Evolutionary conservation across 2,113 vertebrate species (phyloP).

Genomic region (Mola mola): DNA sequence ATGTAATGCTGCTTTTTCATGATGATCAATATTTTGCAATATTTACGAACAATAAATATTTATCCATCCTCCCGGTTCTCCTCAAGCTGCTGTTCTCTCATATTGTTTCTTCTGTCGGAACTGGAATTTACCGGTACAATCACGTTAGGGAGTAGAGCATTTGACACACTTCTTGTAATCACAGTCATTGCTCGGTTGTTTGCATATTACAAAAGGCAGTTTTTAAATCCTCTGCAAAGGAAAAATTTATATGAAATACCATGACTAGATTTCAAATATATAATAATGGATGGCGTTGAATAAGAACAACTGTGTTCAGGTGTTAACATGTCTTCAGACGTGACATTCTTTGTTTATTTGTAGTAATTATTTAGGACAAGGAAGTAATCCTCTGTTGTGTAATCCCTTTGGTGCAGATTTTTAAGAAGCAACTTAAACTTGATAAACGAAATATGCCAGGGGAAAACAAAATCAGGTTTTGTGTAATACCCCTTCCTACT

Average conservation of each 20-base stretch:
- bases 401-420: background rate
- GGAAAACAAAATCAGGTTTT: too few relatives aligned
- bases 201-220: too few relatives aligned
- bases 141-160: background rate
- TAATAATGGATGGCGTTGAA: too few relatives aligned
- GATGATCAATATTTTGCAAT: constrained; percentile 2
- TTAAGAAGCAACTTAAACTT: too few relatives aligned
- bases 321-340: background rate
- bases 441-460: too few relatives aligned
- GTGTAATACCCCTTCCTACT: background rate
- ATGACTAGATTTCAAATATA: too few relatives aligned
- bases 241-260: too few relatives aligned
- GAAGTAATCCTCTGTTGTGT: constrained; percentile 9
- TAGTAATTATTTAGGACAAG: background rate
- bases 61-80: too few relatives aligned
- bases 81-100: background rate
- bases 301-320: constrained; percentile 8
- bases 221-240: too few relatives aligned
- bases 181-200: too few relatives aligned
- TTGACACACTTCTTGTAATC: background rate
- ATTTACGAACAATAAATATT: constrained; percentile 2
- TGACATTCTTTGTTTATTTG: background rate
- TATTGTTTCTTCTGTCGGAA: background rate
- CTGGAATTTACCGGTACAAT: background rate
- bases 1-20: too few relatives aligned